Evolutionary conservation across 2,888 invertebrate species (phyloP), one percentile per base, ranked within the genome.

Genomic region (Drosophila multiciliata): DNA sequence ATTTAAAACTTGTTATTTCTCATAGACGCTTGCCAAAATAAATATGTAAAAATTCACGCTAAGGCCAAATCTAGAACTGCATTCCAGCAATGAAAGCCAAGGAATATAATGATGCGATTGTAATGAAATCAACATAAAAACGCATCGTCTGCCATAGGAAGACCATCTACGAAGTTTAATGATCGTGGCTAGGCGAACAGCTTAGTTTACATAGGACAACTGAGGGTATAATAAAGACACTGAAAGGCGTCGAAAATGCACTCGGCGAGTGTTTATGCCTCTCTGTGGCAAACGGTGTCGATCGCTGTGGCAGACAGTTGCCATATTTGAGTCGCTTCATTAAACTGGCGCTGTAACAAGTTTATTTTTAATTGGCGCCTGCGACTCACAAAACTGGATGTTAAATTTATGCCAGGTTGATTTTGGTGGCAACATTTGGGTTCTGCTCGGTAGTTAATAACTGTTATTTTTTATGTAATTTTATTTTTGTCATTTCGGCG

Each of bases 381-480:
- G 65, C 73, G 33, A 40, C n/a, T 40, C 9, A 6, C 9, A 42
- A 40, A 29, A 26, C 53, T 45, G 71, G 52, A 60, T 40, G 66
- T 73, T 75, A 61, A 75, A 87, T 87, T 87, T 77, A 89, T 89
- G 82, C 71, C 67, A 20, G 50, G 50, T 23, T 64, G 45, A 67
- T 55, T 62, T 62, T 64, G n/a, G 26, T 49, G 50, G 15, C 62
- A 45, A 23, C 23, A 45, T 52, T 75, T 53, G 62, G 54, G 29
- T 67, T 64, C 83, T 63, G 70, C 33, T 66, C 86, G 80, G 85
- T 86, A 86, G 85, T 86, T 86, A 86, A 86, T 89, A 86, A 86
- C 85, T 86, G 85, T 86, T 89, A 86, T 86, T 87, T 86, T 86
- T 86, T 89, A 89, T 86, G 85, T 89, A 80, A 86, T 89, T 86